Conservation (phyloP, 2,113 vertebrate species). For the Nibea coibor region DNA sequence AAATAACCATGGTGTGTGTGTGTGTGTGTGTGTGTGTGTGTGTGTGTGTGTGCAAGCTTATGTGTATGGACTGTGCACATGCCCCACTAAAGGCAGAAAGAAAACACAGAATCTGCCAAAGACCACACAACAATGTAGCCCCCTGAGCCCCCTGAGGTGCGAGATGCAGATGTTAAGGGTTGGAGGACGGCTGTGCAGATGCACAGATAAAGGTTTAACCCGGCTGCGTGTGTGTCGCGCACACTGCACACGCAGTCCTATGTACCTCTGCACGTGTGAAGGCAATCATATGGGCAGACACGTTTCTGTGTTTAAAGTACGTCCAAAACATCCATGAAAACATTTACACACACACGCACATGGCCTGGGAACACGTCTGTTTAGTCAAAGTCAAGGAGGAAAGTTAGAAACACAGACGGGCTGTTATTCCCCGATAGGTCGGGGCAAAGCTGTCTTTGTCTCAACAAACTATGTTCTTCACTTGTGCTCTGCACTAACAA, state of each 20-base stretch:
- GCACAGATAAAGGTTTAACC: slow-evolving; percentile 44
- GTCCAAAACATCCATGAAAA: slow-evolving; percentile 9
- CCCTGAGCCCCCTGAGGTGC: slow-evolving; percentile 17
- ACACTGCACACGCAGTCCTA: background rate
- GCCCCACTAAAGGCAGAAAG: slow-evolving; percentile 51
- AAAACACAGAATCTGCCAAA: slow-evolving; percentile 67
- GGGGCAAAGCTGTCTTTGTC: slow-evolving; percentile 14
- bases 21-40: slow-evolving; percentile 32
- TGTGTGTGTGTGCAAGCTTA: slow-evolving; percentile 19
- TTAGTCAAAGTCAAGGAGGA: slow-evolving; percentile 1
- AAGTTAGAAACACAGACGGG: background rate
- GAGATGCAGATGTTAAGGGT: slow-evolving; percentile 52
- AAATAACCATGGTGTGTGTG: slow-evolving; percentile 60
- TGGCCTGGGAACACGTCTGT: background rate
- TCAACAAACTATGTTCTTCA: slow-evolving; percentile 53
- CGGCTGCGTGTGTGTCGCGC: slow-evolving; percentile 6
- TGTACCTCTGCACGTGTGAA: slow-evolving; percentile 7
- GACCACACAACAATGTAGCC: slow-evolving; percentile 30
- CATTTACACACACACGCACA: background rate
- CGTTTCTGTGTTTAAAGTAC: slow-evolving; percentile 13
- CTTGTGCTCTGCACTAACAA: slow-evolving; percentile 43
- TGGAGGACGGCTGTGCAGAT: slow-evolving; percentile 30
- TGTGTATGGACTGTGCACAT: slow-evolving; percentile 28
- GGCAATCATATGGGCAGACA: slow-evolving; percentile 11
- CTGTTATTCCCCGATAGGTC: background rate